A percentile compares a stretch with the other conserved stretches of the same genome.
Evolutionary conservation across 2,888 invertebrate species (phyloP).

Genomic region (Macropis europaea): DNA sequence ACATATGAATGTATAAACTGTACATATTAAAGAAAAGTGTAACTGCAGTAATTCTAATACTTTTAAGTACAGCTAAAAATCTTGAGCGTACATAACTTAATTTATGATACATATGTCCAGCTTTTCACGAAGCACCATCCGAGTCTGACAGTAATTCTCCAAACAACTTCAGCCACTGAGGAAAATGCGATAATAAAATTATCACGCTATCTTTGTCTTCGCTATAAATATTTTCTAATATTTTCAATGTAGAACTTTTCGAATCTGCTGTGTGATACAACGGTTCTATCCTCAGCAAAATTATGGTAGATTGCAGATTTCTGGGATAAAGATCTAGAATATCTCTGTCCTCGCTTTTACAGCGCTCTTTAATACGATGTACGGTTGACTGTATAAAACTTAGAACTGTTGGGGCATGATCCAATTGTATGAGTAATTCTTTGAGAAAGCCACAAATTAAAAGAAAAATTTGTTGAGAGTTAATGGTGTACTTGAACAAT

Average conservation of each 20-base stretch:
- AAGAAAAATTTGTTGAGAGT: conserved; percentile 66
- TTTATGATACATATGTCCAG: not conserved
- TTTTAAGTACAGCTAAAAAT: too few relatives aligned
- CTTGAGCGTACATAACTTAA: too few relatives aligned
- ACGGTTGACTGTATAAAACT: conserved; percentile 64
- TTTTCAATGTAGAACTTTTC: conserved; percentile 56
- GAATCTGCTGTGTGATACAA: conserved; percentile 60
- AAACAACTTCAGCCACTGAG: conserved; percentile 66
- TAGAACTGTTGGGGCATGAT: conserved; percentile 57
- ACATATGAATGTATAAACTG: not conserved
- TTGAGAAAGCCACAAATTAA: conserved; percentile 62
- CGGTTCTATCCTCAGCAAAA: conserved; percentile 68
- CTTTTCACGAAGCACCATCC: not conserved
- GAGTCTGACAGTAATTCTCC: conserved; percentile 15
- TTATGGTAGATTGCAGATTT: conserved; percentile 62
- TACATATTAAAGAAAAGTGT: too few relatives aligned
- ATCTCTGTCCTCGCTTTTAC: conserved; percentile 52
- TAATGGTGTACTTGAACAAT: conserved; percentile 54
- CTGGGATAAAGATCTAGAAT: conserved; percentile 72
- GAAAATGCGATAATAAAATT: conserved; percentile 70
- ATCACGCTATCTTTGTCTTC: conserved; percentile 56
- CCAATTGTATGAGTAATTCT: conserved; percentile 61
- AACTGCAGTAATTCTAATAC: not conserved
- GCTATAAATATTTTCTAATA: conserved; percentile 55
- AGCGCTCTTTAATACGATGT: conserved; percentile 46